Evolutionary conservation across 2,888 invertebrate genomes (phyloP).

Genomic region (Cheilosia soror): DNA sequence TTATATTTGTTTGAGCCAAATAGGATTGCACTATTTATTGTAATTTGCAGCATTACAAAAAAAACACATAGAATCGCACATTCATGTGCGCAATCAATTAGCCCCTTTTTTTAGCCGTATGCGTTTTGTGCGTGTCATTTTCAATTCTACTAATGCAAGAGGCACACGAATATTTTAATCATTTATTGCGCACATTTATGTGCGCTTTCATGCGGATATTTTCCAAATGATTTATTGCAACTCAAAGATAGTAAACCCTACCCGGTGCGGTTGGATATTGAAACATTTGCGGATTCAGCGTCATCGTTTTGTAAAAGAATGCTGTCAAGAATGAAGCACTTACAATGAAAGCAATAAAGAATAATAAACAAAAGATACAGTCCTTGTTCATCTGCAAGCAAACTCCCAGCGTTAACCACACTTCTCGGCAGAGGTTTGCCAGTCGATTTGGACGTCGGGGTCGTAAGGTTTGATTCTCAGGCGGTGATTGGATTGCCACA

Average conservation of each 20-base stretch:
- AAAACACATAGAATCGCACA: too few relatives aligned
- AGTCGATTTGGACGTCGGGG: neutral
- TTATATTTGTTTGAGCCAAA: too few relatives aligned
- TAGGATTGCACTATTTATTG: too few relatives aligned
- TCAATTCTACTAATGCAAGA: too few relatives aligned
- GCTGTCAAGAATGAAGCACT: conserved; percentile 82
- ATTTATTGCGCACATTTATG: too few relatives aligned
- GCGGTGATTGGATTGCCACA: neutral
- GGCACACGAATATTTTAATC: too few relatives aligned
- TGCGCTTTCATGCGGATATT: too few relatives aligned
- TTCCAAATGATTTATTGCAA: neutral
- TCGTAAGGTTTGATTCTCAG: neutral
- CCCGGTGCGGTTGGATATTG: conserved; percentile 39
- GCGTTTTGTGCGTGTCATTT: too few relatives aligned
- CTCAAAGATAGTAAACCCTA: conserved; percentile 50
- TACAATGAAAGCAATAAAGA: conserved; percentile 81
- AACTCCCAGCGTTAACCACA: conserved; percentile 20
- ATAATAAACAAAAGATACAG: conserved; percentile 81
- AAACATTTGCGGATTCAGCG: conserved; percentile 76
- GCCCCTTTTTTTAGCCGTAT: too few relatives aligned
- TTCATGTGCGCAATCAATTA: too few relatives aligned
- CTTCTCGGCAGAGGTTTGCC: neutral
- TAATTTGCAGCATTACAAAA: too few relatives aligned
- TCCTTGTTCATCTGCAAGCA: conserved; percentile 80
- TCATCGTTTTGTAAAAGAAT: conserved; percentile 81